Percentiles rank a stretch among this genome's conserved stretches.
These are phyloP conservation scores for Calephelis virginiensis DNA, from an alignment of 1,140 invertebrate genomes.

Conservation along the genomic window DNA sequence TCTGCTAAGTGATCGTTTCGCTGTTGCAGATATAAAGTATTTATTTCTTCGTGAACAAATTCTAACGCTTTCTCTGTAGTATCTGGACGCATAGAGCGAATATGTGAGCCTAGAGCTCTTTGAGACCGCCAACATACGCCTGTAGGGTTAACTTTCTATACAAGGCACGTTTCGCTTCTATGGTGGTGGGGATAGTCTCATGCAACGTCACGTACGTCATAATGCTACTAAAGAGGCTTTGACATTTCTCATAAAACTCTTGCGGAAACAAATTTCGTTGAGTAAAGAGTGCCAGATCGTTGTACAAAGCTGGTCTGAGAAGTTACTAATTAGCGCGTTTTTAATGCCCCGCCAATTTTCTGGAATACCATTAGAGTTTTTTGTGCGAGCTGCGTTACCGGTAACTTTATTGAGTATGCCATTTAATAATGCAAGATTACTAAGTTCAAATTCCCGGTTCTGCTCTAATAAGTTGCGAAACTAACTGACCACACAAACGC, in stretches of 20 bases:
- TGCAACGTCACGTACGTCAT: constrained; percentile 4
- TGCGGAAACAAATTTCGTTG: constrained; percentile 5
- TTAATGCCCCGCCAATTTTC: background rate
- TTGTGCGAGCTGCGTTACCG: constrained; percentile 3
- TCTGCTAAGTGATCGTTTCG: constrained; percentile 11
- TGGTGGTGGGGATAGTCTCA: background rate
- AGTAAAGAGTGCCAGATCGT: background rate
- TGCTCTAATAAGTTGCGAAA: constrained; percentile 11
- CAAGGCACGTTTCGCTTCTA: constrained; percentile 6
- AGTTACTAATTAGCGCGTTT: constrained; percentile 1
- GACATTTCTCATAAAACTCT: constrained; percentile 14
- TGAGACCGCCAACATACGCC: too few relatives aligned
- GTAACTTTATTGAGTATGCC: constrained; percentile 10
- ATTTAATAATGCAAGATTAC: constrained; percentile 12
- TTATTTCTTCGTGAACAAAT: constrained; percentile 5
- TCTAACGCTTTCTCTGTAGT: constrained; percentile 15
- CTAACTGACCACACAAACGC: constrained; percentile 6
- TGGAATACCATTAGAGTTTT: constrained; percentile 6
- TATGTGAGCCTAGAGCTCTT: too few relatives aligned
- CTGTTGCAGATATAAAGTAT: constrained; percentile 13
- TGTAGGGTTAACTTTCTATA: background rate
- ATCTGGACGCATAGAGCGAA: too few relatives aligned
- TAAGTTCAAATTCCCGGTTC: constrained; percentile 13
- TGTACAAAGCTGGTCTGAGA: constrained; percentile 1
- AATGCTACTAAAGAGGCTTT: background rate